Evolutionary conservation across 35 echinoderm and acorn worm species (phyloP).

Genomic region (Holothuria glaberrima): DNA sequence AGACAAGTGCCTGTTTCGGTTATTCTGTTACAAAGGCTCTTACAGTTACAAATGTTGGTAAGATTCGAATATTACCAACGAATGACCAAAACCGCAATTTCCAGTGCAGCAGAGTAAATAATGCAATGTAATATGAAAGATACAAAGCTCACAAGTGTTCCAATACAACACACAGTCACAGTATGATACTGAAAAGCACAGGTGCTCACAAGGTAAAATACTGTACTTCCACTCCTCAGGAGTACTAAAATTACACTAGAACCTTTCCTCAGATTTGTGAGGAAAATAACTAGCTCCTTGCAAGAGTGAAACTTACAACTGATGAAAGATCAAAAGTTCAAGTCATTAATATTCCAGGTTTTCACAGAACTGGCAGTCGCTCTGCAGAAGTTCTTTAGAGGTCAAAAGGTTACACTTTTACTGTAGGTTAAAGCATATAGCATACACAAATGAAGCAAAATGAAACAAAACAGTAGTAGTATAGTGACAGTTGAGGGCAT

Average conservation of each 20-base stretch:
- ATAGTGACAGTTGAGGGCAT: not conserved
- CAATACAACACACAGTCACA: no score
- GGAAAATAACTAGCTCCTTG: not conserved
- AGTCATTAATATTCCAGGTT: not conserved
- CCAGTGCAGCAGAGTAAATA: no score
- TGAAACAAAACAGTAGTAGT: no score
- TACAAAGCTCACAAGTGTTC: no score
- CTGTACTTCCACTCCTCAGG: constrained; percentile 7
- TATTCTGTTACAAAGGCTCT: no score
- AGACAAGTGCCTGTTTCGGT: no score
- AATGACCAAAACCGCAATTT: no score
- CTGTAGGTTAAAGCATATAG: constrained; percentile 2
- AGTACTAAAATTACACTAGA: not conserved
- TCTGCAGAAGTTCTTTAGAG: not conserved
- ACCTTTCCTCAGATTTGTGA: constrained; percentile 4
- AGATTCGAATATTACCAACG: no score
- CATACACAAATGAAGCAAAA: constrained; percentile 2
- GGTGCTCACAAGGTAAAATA: not conserved
- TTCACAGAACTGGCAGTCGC: not conserved
- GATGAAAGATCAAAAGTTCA: not conserved
- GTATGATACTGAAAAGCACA: no score
- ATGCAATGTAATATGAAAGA: no score
- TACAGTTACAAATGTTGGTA: no score
- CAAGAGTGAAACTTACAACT: constrained; percentile 13
- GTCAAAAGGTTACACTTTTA: not conserved